Evolutionary conservation across 2,888 invertebrate genomes (phyloP).

Genomic region (Cosmopolites sordidus): DNA sequence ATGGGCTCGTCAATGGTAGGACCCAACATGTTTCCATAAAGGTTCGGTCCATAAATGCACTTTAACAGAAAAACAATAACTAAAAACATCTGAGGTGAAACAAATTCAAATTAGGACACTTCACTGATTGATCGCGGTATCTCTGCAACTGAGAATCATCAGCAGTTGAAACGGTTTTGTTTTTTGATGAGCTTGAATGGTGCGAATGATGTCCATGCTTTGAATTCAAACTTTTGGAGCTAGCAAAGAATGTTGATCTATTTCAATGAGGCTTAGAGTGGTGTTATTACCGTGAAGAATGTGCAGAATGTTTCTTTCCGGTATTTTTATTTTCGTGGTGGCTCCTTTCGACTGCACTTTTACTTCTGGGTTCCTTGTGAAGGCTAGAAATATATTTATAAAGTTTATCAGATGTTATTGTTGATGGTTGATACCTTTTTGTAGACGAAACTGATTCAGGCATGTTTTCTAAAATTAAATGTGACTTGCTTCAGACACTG

Average conservation of each 20-base stretch:
- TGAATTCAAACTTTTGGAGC: not conserved
- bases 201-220: not conserved
- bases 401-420: too few relatives aligned
- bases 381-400: too few relatives aligned
- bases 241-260: not conserved
- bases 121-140: not conserved
- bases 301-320: not conserved
- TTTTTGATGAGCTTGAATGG: not conserved
- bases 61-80: slow-evolving; percentile 4
- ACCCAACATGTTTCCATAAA: slow-evolving; percentile 32
- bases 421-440: too few relatives aligned
- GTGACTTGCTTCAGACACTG: too few relatives aligned
- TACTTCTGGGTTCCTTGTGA: too few relatives aligned
- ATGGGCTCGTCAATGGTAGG: slow-evolving; percentile 43
- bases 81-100: too few relatives aligned
- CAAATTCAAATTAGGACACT: too few relatives aligned
- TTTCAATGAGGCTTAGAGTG: not conserved
- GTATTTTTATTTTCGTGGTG: not conserved
- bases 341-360: not conserved
- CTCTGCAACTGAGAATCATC: not conserved
- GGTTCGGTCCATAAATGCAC: slow-evolving; percentile 28
- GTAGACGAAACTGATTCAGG: too few relatives aligned
- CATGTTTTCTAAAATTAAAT: too few relatives aligned
- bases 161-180: not conserved
- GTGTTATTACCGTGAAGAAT: not conserved